Percentiles rank a stretch among this genome's conserved stretches.
These are phyloP conservation scores for Phaedon cochleariae DNA, from an alignment of 2,888 invertebrate species.

Conservation along the genomic window DNA sequence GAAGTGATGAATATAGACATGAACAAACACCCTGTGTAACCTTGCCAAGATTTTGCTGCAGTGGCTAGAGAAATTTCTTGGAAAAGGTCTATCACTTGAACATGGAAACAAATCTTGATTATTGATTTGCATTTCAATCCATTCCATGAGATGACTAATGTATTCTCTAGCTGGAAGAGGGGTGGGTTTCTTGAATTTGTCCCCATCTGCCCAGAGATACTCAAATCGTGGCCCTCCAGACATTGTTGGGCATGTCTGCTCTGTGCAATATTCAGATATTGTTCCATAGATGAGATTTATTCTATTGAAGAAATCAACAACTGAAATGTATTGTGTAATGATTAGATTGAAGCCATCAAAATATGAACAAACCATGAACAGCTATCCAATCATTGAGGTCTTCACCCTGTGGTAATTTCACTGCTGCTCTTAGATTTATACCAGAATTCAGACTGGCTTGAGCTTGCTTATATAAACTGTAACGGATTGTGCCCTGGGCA, in stretches of 20 bases:
- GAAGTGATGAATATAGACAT: slow-evolving; percentile 95
- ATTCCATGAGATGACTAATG: slow-evolving; percentile 86
- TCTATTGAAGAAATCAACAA: slow-evolving; percentile 93
- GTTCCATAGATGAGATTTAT: slow-evolving; percentile 93
- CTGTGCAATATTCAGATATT: slow-evolving; percentile 84
- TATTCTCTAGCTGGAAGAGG: slow-evolving; percentile 85
- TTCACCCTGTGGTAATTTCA: slow-evolving; percentile 83
- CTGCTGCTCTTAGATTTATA: slow-evolving; percentile 82
- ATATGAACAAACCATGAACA: slow-evolving; percentile 76
- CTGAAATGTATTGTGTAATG: slow-evolving; percentile 63
- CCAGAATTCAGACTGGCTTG: slow-evolving; percentile 91
- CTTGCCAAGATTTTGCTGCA: slow-evolving; percentile 89
- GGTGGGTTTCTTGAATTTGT: slow-evolving; percentile 80
- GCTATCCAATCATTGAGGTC: slow-evolving; percentile 92
- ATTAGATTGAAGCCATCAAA: not conserved
- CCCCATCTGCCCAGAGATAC: slow-evolving; percentile 90
- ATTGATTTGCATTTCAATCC: slow-evolving; percentile 91
- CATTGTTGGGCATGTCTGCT: slow-evolving; percentile 87
- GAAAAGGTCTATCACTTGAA: slow-evolving; percentile 86
- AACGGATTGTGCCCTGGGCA: slow-evolving; percentile 85
- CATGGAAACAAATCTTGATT: slow-evolving; percentile 87
- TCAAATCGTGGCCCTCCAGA: slow-evolving; percentile 89
- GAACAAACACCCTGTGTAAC: slow-evolving; percentile 89
- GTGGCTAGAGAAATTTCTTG: slow-evolving; percentile 79
- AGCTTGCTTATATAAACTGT: slow-evolving; percentile 89